phyloP scores from a whole-genome alignment of 2,797 vertebrate genomes.

The Aldrovandia affinis region DNA sequence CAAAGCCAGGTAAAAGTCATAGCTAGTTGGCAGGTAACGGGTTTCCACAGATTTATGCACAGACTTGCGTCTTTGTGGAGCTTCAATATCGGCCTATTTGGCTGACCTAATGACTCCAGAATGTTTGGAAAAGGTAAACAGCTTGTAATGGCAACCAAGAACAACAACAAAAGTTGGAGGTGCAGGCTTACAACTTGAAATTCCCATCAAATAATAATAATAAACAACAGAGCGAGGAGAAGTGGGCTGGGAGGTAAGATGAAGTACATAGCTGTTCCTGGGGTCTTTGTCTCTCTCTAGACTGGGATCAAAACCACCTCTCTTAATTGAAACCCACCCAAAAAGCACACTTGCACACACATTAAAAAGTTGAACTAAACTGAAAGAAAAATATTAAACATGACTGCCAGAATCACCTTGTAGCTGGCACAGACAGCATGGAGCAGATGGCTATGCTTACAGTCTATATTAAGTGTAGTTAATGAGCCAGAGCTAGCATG shows the following conservation, averaged over 20 bases:
- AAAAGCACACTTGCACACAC: slow-evolving; percentile 41
- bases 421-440: slow-evolving; percentile 62
- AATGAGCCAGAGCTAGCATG: slow-evolving; percentile 68
- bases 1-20: no score
- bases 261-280: no score
- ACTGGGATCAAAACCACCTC: slow-evolving; percentile 24
- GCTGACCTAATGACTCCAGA: neutral
- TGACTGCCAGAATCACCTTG: slow-evolving; percentile 64
- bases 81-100: neutral
- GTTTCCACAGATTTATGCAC: neutral
- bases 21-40: no score
- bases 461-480: slow-evolving; percentile 69
- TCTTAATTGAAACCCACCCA: slow-evolving; percentile 37
- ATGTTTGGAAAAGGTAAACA: neutral
- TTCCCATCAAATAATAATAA: neutral
- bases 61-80: neutral
- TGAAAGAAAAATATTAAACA: slow-evolving; percentile 44
- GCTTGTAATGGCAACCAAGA: slow-evolving; percentile 40
- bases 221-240: neutral
- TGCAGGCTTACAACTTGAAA: neutral
- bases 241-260: neutral
- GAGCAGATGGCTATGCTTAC: slow-evolving; percentile 70
- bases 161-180: slow-evolving; percentile 58
- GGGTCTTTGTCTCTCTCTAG: no score
- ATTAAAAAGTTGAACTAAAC: slow-evolving; percentile 49